Percentiles rank a stretch among this genome's conserved stretches.
Evolutionary conservation across 2,888 invertebrate genomes (phyloP).

Genomic region (Arctia plantaginis): DNA sequence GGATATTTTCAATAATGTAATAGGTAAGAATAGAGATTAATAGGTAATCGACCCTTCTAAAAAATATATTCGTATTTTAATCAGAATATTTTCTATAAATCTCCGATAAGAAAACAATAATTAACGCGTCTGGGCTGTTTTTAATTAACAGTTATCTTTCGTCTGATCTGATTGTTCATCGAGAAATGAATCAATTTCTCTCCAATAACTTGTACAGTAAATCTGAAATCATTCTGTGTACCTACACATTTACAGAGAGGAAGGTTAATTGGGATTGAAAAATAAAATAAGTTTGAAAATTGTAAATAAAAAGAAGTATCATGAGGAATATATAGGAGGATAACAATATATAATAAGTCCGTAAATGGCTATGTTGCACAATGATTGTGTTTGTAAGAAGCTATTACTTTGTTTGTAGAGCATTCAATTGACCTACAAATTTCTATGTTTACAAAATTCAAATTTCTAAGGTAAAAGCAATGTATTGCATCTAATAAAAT

Average conservation of each 20-base stretch:
- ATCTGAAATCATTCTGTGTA: background rate
- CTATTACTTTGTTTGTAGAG: no score
- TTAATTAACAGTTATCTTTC: background rate
- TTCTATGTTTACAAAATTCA: background rate
- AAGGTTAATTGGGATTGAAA: no score
- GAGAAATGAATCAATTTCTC: background rate
- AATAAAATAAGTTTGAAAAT: no score
- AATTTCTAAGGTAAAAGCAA: background rate
- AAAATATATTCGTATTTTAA: background rate
- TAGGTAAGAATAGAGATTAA: no score
- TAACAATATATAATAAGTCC: background rate
- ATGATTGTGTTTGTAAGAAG: background rate
- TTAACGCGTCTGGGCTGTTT: background rate
- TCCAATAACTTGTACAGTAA: background rate
- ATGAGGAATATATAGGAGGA: no score
- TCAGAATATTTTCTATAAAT: background rate
- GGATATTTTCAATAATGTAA: no score
- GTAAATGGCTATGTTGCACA: background rate
- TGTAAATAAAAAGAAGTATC: no score
- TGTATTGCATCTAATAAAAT: background rate
- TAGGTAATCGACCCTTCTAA: background rate
- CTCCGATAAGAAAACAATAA: background rate
- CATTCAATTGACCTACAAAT: background rate
- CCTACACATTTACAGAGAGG: no score
- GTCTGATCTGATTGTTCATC: background rate